These are phyloP conservation scores for Myxocyprinus asiaticus DNA, from an alignment of 2,113 vertebrate genomes.

Conservation along the genomic window DNA sequence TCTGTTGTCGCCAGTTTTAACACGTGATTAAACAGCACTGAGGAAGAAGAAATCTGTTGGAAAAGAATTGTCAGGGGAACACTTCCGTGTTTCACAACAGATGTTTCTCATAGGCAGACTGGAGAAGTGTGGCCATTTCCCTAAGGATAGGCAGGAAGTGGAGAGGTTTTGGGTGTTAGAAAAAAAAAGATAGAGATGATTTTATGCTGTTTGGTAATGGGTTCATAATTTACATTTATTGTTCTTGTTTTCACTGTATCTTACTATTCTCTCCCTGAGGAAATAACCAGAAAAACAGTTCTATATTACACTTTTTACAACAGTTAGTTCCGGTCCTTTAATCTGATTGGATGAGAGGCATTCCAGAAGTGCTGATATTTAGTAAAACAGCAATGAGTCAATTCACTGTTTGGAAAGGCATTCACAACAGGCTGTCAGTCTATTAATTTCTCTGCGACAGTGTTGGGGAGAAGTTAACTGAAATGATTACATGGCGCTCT, in stretches of 20 bases:
- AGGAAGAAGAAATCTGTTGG: constrained; percentile 53
- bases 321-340: too few relatives aligned
- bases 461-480: too few relatives aligned
- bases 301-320: constrained; percentile 22
- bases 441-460: too few relatives aligned
- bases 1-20: constrained; percentile 59
- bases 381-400: too few relatives aligned
- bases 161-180: constrained; percentile 58
- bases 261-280: constrained; percentile 16
- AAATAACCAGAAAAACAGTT: constrained; percentile 32
- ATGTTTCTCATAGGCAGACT: constrained; percentile 69
- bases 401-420: too few relatives aligned
- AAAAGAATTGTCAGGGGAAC: constrained; percentile 62
- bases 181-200: constrained; percentile 3
- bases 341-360: too few relatives aligned
- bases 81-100: constrained; percentile 62
- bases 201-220: background rate
- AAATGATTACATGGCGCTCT: too few relatives aligned
- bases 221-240: constrained; percentile 36
- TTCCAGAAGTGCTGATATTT: too few relatives aligned
- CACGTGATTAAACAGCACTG: constrained; percentile 70
- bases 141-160: constrained; percentile 35
- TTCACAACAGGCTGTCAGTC: too few relatives aligned
- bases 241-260: background rate
- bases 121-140: constrained; percentile 56